Base-by-base conservation (phyloP, 2,888 invertebrate species). In the Leptopilina myrica region DNA sequence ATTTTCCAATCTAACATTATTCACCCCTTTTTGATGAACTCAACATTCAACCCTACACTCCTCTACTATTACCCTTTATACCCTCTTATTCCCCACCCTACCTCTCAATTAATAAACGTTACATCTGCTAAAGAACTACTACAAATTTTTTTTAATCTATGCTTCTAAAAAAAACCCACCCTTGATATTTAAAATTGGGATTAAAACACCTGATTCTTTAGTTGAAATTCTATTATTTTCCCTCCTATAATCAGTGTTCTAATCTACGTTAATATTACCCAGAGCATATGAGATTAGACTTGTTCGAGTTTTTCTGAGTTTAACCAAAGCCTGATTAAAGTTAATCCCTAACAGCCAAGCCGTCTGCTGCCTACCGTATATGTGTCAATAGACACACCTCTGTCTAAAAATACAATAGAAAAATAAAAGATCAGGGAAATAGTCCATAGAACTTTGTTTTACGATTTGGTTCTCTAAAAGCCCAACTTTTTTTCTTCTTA, bases 1-100 rank as follows among this genome's bases (percentile, higher is more conserved):
- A 46, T 78, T 78, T 56, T 77, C 40, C 62, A 46, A 9, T 66
- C 56, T 26, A 33, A 26, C 53, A n/a, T 14, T 33, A n/a, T 14
- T 33, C 33, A 26, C 53, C 56, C 43, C 7, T 43, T 43, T 43
- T 43, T 43, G 1, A 33, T 33, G 33, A 33, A 33, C 33, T 33
- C 33, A 33, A 33, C 33, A 3, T 33, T 33, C 33, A 33, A 33
- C 33, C 33, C 33, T 33, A 33, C 33, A 33, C 33, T 33, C 33
- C 33, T 33, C 33, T 33, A 33, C 33, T 33, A 33, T 33, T 33
- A 33, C 33, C 33, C 3, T 33, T 33, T 33, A 33, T 33, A 33
- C 33, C 33, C 33, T 33, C 5, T 33, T 33, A 33, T 33, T 33
- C 33, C 3, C 33, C 33, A n/a, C 20, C 20, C 1, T 20, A 20